A percentile compares a stretch with the other conserved stretches of the same genome.
Evolutionary conservation across 2,888 invertebrate species (phyloP).

Genomic region (Leuctra nigra): DNA sequence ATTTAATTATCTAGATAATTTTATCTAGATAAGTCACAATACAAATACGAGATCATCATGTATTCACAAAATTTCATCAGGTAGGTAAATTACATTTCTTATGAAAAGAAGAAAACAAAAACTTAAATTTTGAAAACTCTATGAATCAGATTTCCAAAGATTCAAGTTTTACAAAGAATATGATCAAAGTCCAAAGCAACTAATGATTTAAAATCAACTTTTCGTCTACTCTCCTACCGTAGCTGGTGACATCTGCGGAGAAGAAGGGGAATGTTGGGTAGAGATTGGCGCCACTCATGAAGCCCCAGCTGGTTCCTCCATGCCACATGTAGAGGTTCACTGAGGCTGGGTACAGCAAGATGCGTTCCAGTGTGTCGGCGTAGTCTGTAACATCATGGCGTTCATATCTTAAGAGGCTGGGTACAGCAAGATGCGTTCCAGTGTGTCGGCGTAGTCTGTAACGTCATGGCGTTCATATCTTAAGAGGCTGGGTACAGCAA

Average conservation of each 20-base stretch:
- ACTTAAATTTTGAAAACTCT: too few species aligned
- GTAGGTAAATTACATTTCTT: too few species aligned
- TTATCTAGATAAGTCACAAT: too few species aligned
- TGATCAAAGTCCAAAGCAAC: background rate
- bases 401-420: constrained; percentile 40
- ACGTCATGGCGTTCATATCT: constrained; percentile 39
- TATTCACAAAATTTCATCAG: too few species aligned
- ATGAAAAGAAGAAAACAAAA: too few species aligned
- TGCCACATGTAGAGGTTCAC: constrained; percentile 41
- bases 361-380: constrained; percentile 27
- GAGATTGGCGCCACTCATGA: constrained; percentile 29
- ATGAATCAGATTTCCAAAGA: too few species aligned
- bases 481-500: constrained; percentile 37
- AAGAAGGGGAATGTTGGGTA: constrained; percentile 19
- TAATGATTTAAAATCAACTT: too few species aligned
- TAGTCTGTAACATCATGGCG: constrained; percentile 30
- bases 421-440: constrained; percentile 32
- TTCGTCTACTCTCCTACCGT: too few species aligned
- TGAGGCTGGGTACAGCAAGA: constrained; percentile 35
- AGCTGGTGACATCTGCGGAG: constrained; percentile 41
- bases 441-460: constrained; percentile 28
- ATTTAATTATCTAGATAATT: too few species aligned
- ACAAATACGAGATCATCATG: too few species aligned
- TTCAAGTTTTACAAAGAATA: too few species aligned
- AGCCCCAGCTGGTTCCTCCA: constrained; percentile 40